Evolutionary conservation across 2,888 invertebrate species (phyloP).

Genomic region (Netelia melanura): DNA sequence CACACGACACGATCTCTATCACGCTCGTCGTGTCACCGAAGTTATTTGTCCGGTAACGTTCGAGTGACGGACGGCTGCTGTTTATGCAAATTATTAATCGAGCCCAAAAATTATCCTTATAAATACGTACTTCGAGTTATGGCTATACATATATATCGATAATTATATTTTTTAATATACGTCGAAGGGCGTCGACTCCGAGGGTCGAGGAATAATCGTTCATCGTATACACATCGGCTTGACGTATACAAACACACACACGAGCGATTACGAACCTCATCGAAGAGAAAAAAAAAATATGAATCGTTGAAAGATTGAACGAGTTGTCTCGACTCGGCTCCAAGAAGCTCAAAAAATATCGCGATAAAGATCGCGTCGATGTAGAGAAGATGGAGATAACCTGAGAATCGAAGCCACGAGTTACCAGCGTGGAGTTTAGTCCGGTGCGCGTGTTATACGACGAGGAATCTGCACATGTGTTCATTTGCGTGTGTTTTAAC

Average conservation of each 20-base stretch:
- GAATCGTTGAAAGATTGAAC: neutral
- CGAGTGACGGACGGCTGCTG: neutral
- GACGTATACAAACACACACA: neutral
- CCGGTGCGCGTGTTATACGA: conserved; percentile 3
- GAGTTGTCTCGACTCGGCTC: neutral
- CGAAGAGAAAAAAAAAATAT: neutral
- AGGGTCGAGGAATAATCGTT: neutral
- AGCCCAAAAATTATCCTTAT: neutral
- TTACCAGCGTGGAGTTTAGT: neutral
- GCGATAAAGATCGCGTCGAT: neutral
- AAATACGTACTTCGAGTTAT: neutral
- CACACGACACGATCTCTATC: too few species aligned
- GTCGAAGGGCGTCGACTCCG: conserved; percentile 59
- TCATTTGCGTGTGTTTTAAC: neutral
- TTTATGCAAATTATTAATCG: neutral
- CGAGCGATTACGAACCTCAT: neutral
- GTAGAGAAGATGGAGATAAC: conserved; percentile 44
- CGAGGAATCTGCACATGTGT: neutral
- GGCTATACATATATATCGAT: neutral
- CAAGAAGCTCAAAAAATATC: neutral
- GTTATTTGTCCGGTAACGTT: neutral
- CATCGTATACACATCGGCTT: conserved; percentile 21
- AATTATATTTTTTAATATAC: conserved; percentile 22
- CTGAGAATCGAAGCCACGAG: conserved; percentile 1
- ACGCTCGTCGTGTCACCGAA: too few species aligned